Evolutionary conservation across 2,113 vertebrate genomes (phyloP).

Genomic region (Phycodurus eques): DNA sequence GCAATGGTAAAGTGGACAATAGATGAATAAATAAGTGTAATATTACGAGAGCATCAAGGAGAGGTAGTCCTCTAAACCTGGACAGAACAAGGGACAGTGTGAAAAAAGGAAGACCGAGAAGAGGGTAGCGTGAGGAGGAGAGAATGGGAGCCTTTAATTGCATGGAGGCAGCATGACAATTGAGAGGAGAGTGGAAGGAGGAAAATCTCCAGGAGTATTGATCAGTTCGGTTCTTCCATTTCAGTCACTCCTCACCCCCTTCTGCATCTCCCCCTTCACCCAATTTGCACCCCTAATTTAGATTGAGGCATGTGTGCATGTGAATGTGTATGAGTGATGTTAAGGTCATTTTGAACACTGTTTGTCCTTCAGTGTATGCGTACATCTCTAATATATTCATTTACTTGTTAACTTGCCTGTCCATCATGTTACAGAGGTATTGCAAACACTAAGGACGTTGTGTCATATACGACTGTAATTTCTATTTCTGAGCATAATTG

Average conservation of each 20-base stretch:
- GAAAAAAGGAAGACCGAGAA: slow-evolving; percentile 11
- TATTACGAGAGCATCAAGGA: not conserved
- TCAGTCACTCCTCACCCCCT: slow-evolving; percentile 62
- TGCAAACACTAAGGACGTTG: slow-evolving; percentile 16
- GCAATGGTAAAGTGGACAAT: not conserved
- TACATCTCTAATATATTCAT: slow-evolving; percentile 70
- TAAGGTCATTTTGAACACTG: slow-evolving; percentile 56
- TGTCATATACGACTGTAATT: not conserved
- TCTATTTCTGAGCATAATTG: not conserved
- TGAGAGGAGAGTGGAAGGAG: slow-evolving; percentile 68
- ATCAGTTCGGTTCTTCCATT: slow-evolving; percentile 75
- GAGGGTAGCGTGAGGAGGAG: slow-evolving; percentile 23
- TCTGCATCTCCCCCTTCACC: slow-evolving; percentile 58
- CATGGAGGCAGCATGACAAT: slow-evolving; percentile 74
- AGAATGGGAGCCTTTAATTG: slow-evolving; percentile 68
- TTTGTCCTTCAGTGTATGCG: slow-evolving; percentile 68
- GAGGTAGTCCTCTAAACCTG: slow-evolving; percentile 3
- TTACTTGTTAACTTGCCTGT: slow-evolving; percentile 65
- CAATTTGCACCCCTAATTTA: slow-evolving; percentile 78
- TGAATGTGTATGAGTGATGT: slow-evolving; percentile 35
- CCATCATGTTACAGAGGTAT: slow-evolving; percentile 48
- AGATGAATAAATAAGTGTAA: slow-evolving; percentile 3
- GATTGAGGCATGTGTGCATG: slow-evolving; percentile 61
- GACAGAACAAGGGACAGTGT: not conserved
- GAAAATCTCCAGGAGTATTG: slow-evolving; percentile 75